phyloP scores from a whole-genome alignment of 2,113 vertebrate species.

The Thryonomys swinderianus region DNA sequence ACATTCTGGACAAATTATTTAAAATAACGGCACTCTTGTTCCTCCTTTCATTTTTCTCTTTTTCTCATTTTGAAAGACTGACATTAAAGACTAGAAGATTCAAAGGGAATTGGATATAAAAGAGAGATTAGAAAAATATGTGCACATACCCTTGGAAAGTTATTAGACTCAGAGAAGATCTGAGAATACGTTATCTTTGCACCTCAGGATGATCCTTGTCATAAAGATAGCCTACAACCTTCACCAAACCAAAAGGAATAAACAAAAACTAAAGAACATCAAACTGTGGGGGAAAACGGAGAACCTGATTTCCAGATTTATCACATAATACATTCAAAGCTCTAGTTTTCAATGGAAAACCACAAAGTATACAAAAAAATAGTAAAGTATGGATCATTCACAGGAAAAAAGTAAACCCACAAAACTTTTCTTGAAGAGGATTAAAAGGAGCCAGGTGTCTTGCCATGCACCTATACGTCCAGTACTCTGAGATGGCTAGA shows the following conservation, averaged over 20 bases:
- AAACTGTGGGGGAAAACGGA: not conserved
- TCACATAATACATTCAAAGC: not conserved
- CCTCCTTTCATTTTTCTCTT: not conserved
- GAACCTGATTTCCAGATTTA: not conserved
- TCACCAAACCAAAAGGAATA: not conserved
- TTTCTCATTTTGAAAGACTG: not conserved
- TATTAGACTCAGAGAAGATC: not conserved
- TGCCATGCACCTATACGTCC: not conserved
- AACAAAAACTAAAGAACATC: not conserved
- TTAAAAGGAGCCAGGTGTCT: not conserved
- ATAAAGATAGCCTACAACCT: not conserved
- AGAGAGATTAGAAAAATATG: not conserved
- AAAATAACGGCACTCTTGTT: not conserved
- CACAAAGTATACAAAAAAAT: not conserved
- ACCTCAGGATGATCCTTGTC: not conserved
- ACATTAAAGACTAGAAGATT: not conserved
- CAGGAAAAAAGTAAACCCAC: not conserved
- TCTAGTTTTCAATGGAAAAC: not conserved
- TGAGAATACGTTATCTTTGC: not conserved
- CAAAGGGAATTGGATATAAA: not conserved
- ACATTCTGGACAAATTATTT: not conserved
- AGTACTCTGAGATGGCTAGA: not conserved
- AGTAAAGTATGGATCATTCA: not conserved
- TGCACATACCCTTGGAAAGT: not conserved
- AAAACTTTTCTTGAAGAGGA: not conserved